phyloP scores from a whole-genome alignment of 1,140 invertebrate genomes.

The Diorhabda sublineata region DNA sequence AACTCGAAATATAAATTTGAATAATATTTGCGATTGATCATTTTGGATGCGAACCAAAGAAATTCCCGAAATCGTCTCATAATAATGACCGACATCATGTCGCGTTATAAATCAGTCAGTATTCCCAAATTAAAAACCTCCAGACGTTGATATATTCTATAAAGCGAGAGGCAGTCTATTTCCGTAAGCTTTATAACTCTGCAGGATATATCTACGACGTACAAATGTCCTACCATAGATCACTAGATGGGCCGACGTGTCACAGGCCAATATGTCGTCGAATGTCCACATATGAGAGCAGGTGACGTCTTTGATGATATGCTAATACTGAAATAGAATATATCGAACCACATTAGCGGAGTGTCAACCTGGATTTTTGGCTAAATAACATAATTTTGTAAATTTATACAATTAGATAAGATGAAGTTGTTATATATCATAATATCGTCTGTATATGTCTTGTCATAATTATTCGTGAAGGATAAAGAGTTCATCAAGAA shows the following conservation, averaged over 20 bases:
- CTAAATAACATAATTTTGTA: too few species aligned
- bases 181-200: conserved; percentile 18
- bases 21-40: too few species aligned
- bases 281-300: conserved; percentile 30
- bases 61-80: neutral
- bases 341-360: neutral
- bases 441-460: too few species aligned
- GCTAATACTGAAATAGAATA: conserved; percentile 13
- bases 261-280: conserved; percentile 21
- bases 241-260: conserved; percentile 23
- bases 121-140: conserved; percentile 13
- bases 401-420: too few species aligned
- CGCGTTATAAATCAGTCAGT: conserved; percentile 13
- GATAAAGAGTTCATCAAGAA: too few species aligned
- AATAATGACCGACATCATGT: conserved; percentile 19
- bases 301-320: conserved; percentile 18
- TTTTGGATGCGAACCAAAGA: neutral
- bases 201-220: conserved; percentile 13
- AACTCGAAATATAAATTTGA: too few species aligned
- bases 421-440: too few species aligned
- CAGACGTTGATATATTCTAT: conserved; percentile 16
- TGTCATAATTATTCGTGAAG: too few species aligned
- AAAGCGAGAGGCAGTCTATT: conserved; percentile 14
- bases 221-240: conserved; percentile 31
- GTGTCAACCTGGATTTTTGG: too few species aligned